Conservation (phyloP, 2,113 vertebrate species). For the Arizona elegans region DNA sequence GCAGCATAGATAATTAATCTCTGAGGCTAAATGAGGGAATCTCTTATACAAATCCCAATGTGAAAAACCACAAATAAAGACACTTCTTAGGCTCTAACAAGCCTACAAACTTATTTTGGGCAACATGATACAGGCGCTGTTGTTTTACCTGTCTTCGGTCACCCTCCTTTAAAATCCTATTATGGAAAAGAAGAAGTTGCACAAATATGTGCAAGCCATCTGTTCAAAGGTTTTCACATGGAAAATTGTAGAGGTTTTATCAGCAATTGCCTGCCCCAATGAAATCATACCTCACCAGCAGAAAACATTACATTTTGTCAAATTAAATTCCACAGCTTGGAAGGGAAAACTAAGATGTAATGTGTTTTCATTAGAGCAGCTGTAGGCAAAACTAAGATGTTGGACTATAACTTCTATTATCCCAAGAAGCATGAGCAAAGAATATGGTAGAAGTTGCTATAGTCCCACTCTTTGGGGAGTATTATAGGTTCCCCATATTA, state of each 20-base stretch:
- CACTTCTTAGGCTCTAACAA: neutral
- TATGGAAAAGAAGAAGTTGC: neutral
- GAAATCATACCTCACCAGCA: neutral
- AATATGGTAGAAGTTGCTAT: neutral
- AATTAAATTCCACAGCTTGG: neutral
- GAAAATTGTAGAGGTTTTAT: neutral
- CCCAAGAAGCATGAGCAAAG: neutral
- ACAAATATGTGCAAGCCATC: neutral
- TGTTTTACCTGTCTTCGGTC: neutral
- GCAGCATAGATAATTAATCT: too few species aligned
- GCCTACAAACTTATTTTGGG: neutral
- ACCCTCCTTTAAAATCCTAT: neutral
- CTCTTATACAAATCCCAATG: neutral
- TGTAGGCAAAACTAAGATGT: neutral
- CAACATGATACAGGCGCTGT: neutral
- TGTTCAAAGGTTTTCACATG: neutral
- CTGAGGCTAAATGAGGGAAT: neutral
- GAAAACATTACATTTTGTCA: neutral
- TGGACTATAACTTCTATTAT: neutral
- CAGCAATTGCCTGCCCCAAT: neutral
- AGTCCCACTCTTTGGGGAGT: neutral
- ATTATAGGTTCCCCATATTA: neutral
- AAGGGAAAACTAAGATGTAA: neutral
- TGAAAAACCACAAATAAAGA: neutral
- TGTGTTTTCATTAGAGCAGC: neutral